Conservation (phyloP, 2,113 vertebrate genomes). For the Pungitius pungitius region DNA sequence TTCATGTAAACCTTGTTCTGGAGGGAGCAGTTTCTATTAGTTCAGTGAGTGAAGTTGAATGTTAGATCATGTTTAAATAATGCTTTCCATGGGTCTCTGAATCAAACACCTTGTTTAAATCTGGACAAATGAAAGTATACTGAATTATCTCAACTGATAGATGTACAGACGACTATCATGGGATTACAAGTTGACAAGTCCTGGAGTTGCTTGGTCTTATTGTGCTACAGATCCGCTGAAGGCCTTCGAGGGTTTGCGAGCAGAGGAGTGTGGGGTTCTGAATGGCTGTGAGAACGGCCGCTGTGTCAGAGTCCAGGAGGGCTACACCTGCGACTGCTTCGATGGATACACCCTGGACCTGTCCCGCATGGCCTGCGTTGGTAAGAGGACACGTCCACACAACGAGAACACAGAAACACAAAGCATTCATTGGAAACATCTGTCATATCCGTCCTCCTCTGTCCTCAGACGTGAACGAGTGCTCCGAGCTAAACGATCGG, state of each 20-base stretch:
- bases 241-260: conserved; percentile 90
- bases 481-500: conserved; percentile 90
- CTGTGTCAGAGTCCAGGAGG: conserved; percentile 96
- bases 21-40: not conserved
- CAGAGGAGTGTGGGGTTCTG: conserved; percentile 96
- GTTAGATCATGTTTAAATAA: not conserved
- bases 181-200: not conserved
- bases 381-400: conserved; percentile 77
- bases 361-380: conserved; percentile 94
- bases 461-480: conserved; percentile 92
- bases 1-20: not conserved
- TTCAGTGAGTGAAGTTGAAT: not conserved
- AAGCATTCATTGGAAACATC: not conserved
- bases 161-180: not conserved
- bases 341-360: conserved; percentile 94
- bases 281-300: conserved; percentile 97
- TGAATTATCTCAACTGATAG: not conserved
- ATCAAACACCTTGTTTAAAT: not conserved
- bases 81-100: not conserved
- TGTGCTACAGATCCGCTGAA: conserved; percentile 54
- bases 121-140: not conserved
- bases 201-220: not conserved
- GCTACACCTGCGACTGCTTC: conserved; percentile 98
- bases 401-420: not conserved
- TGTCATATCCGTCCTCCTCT: not conserved